phyloP scores from a whole-genome alignment of 1,140 invertebrate species.

The Tetramorium alpestre region DNA sequence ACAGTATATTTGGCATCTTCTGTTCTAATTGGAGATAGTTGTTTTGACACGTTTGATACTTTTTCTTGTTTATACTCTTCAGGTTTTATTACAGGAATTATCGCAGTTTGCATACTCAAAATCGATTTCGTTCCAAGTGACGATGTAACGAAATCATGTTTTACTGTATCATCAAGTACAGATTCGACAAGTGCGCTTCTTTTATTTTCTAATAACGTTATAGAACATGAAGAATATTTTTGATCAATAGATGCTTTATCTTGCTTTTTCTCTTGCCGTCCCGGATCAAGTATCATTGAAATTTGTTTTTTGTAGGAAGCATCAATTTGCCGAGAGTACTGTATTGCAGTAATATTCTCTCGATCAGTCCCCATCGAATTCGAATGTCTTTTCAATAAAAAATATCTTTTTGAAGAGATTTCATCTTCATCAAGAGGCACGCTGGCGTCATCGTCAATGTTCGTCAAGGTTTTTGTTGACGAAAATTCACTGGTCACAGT shows the following conservation, averaged over 20 bases:
- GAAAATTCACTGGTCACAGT: slow-evolving; percentile 80
- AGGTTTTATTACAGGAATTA: background rate
- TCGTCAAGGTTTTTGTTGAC: slow-evolving; percentile 79
- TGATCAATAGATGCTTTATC: background rate
- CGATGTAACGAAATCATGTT: background rate
- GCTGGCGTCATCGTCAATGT: slow-evolving; percentile 70
- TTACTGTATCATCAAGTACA: background rate
- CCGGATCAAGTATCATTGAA: background rate
- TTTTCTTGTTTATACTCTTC: background rate
- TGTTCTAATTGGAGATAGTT: background rate
- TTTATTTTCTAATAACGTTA: background rate
- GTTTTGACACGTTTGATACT: background rate
- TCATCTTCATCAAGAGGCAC: slow-evolving; percentile 60
- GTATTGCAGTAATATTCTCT: background rate
- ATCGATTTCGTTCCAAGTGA: background rate
- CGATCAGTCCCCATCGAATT: slow-evolving; percentile 48
- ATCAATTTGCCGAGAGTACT: slow-evolving; percentile 54
- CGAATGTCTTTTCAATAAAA: slow-evolving; percentile 55
- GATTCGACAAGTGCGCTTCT: background rate
- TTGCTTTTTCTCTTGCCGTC: background rate
- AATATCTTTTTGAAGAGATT: slow-evolving; percentile 50
- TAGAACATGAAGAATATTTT: background rate
- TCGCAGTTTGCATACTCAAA: background rate
- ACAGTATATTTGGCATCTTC: background rate
- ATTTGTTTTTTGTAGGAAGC: background rate